phyloP scores from a whole-genome alignment of 1,140 invertebrate genomes.

The Eupeodes corollae region DNA sequence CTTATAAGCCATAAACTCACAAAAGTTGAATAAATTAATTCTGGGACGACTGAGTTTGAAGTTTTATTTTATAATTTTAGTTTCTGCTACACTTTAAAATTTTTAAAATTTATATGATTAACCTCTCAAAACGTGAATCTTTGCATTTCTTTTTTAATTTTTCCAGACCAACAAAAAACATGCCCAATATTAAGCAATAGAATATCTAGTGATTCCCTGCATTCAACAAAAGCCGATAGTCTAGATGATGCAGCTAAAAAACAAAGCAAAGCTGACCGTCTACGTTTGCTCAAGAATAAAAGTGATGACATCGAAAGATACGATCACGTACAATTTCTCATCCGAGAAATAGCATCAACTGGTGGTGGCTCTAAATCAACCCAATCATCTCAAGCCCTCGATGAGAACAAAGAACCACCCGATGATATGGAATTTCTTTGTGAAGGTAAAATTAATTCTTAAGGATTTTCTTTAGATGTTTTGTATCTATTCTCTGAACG shows the following conservation, averaged over 20 bases:
- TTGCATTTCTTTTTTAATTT: neutral
- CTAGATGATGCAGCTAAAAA: conserved; percentile 30
- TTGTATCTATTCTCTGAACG: neutral
- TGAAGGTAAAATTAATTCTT: conserved; percentile 23
- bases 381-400: conserved; percentile 41
- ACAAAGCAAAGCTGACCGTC: conserved; percentile 22
- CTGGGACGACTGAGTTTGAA: too few species aligned
- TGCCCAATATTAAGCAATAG: conserved; percentile 6
- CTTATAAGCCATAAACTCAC: too few species aligned
- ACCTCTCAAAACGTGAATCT: too few species aligned
- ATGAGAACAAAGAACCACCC: conserved; percentile 42
- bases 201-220: conserved; percentile 2
- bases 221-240: conserved; percentile 17
- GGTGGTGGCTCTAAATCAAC: conserved; percentile 21
- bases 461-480: neutral
- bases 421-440: conserved; percentile 34
- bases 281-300: conserved; percentile 35
- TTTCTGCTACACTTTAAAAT: too few species aligned
- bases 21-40: too few species aligned
- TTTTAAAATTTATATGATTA: too few species aligned
- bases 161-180: conserved; percentile 6
- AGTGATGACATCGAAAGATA: conserved; percentile 41
- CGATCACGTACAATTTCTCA: conserved; percentile 90
- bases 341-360: conserved; percentile 69
- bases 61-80: too few species aligned